Evolutionary conservation across 1,140 invertebrate species (phyloP).

Genomic region (Helicorthomorpha holstii): DNA sequence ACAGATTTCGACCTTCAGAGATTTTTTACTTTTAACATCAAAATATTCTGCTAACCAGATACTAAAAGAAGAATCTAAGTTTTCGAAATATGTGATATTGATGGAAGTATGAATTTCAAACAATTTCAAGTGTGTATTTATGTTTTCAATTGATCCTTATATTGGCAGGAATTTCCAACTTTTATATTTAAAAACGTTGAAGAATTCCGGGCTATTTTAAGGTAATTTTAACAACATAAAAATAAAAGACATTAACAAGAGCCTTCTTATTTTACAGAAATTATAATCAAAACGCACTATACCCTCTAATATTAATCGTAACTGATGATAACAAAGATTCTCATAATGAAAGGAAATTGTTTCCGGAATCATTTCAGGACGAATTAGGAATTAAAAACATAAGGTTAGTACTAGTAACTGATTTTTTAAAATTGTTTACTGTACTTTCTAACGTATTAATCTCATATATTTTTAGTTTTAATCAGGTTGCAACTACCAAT

Average conservation of each 20-base stretch:
- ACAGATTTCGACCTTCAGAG: conserved; percentile 18
- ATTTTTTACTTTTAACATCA: conserved; percentile 22
- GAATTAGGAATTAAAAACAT: conserved; percentile 20
- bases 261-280: conserved; percentile 16
- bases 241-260: background rate
- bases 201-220: conserved; percentile 20
- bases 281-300: conserved; percentile 16
- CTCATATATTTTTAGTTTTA: conserved; percentile 12
- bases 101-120: conserved; percentile 16
- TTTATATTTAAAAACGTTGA: conserved; percentile 19
- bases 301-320: conserved; percentile 23
- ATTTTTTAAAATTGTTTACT: background rate
- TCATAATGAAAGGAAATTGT: conserved; percentile 15
- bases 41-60: conserved; percentile 20
- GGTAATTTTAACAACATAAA: conserved; percentile 10
- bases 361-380: conserved; percentile 21
- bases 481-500: conserved; percentile 23
- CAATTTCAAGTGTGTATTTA: too few relatives aligned
- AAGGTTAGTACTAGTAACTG: conserved; percentile 8
- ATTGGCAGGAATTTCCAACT: conserved; percentile 23
- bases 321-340: conserved; percentile 20
- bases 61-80: conserved; percentile 15
- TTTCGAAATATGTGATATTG: conserved; percentile 15
- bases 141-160: too few relatives aligned
- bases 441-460: background rate